Conservation (phyloP, 2,797 vertebrate species). For the Podargus strigoides region DNA sequence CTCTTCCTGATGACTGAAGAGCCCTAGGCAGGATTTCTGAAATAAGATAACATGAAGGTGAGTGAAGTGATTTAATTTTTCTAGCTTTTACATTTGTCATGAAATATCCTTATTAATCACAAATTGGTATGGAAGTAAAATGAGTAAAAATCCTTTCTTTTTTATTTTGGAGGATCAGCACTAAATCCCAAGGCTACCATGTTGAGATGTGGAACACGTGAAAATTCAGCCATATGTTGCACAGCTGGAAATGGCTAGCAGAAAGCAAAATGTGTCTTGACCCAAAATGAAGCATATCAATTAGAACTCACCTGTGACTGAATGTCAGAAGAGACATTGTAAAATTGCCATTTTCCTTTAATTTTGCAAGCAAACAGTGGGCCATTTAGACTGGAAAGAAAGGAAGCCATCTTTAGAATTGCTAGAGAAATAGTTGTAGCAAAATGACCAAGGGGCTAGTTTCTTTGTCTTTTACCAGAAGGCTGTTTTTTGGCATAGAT, state of each 20-base stretch:
- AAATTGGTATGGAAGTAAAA: neutral
- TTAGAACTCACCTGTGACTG: neutral
- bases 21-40: neutral
- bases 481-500: neutral
- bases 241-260: neutral
- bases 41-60: neutral
- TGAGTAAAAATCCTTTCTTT: neutral
- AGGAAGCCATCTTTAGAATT: neutral
- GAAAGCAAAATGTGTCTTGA: neutral
- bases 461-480: neutral
- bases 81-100: neutral
- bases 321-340: neutral
- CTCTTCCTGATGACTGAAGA: neutral
- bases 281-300: neutral
- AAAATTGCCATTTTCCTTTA: neutral
- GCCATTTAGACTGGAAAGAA: neutral
- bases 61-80: neutral
- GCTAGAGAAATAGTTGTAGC: neutral
- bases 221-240: neutral
- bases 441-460: accelerated
- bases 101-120: neutral
- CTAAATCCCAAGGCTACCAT: neutral
- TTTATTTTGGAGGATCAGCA: neutral
- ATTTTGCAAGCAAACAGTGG: neutral
- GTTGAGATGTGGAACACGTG: neutral